Evolutionary conservation across 2,888 invertebrate genomes (phyloP).

Genomic region (Microdon myrmicae): DNA sequence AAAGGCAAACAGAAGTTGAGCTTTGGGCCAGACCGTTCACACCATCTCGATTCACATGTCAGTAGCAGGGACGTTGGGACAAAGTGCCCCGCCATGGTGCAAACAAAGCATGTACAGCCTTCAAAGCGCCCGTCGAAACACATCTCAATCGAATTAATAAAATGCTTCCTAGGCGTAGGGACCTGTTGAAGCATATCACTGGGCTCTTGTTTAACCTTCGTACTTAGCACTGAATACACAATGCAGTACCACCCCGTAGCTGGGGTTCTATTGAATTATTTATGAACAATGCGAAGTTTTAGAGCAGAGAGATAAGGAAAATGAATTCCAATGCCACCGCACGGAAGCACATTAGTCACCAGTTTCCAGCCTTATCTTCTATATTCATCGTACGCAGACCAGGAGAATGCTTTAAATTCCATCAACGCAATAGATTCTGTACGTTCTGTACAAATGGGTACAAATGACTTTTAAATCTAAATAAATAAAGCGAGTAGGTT

Average conservation of each 20-base stretch:
- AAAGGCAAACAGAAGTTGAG: too few relatives aligned
- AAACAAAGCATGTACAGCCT: too few relatives aligned
- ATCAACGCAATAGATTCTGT: constrained; percentile 34
- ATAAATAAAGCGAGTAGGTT: constrained; percentile 21
- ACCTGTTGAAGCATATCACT: too few relatives aligned
- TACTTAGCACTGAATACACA: constrained; percentile 9
- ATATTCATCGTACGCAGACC: background rate
- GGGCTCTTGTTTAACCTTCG: constrained; percentile 13
- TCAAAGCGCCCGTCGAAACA: too few relatives aligned
- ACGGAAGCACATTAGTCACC: constrained; percentile 18
- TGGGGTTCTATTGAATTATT: constrained; percentile 17
- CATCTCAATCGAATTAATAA: too few relatives aligned
- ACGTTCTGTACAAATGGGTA: too few relatives aligned
- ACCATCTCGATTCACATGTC: too few relatives aligned
- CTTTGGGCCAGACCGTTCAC: too few relatives aligned
- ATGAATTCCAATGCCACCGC: constrained; percentile 18
- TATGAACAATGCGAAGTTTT: constrained; percentile 10
- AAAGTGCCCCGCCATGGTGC: too few relatives aligned
- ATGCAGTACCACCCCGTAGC: background rate
- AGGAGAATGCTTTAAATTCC: constrained; percentile 24
- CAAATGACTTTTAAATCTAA: constrained; percentile 20
- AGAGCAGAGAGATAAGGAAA: background rate
- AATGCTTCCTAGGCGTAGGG: too few relatives aligned
- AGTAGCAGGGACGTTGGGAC: too few relatives aligned
- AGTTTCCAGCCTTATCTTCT: background rate